Conservation (phyloP, 1,140 invertebrate species). For the Phocides pigmalion region DNA sequence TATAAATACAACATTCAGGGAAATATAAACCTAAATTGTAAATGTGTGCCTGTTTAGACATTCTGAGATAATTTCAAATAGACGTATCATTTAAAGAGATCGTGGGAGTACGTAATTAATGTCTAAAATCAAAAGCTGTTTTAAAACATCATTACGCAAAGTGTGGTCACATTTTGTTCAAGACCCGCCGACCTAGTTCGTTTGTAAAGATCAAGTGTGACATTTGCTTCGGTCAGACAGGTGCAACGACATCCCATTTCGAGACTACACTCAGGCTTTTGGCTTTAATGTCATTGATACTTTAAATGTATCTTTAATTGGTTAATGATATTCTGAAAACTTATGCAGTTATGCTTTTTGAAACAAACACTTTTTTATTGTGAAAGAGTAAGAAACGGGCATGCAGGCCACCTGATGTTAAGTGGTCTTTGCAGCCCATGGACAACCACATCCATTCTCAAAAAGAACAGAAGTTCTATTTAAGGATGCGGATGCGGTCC, state of each 20-base stretch:
- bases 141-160: slow-evolving; percentile 23
- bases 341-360: background rate
- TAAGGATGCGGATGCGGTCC: no score
- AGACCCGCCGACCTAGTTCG: slow-evolving; percentile 30
- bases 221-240: slow-evolving; percentile 34
- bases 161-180: slow-evolving; percentile 27
- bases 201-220: slow-evolving; percentile 35
- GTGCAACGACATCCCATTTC: slow-evolving; percentile 31
- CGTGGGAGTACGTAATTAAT: slow-evolving; percentile 11
- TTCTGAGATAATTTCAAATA: slow-evolving; percentile 5
- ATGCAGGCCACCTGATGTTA: no score
- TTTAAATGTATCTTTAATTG: slow-evolving; percentile 2
- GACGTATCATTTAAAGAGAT: background rate
- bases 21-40: background rate
- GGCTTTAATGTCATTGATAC: background rate
- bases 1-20: slow-evolving; percentile 5
- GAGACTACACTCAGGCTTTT: background rate
- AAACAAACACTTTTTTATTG: no score
- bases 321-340: background rate
- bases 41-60: background rate
- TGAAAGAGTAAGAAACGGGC: no score
- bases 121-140: slow-evolving; percentile 9
- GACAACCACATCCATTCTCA: no score
- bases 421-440: no score
- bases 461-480: no score